Conservation (phyloP, 2,113 vertebrate species). For the Grantiella picta region DNA sequence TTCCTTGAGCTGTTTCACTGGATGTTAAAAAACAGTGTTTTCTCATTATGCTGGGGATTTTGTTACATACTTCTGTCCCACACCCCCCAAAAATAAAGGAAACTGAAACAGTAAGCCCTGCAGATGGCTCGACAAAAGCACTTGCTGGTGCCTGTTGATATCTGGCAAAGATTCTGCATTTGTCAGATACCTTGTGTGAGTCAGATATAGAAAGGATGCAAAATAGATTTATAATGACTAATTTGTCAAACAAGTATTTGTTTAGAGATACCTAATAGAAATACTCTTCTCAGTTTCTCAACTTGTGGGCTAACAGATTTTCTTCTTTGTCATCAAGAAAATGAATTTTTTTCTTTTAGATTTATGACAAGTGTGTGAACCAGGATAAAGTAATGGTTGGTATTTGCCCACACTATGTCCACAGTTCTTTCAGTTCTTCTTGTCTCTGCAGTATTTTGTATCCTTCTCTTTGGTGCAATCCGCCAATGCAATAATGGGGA, state of each 20-base stretch:
- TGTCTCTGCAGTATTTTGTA: neutral
- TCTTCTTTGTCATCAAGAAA: neutral
- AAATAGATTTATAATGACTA: neutral
- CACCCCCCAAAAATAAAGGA: constrained; percentile 5
- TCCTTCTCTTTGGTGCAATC: neutral
- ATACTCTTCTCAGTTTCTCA: neutral
- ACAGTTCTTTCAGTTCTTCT: neutral
- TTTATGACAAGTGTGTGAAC: neutral
- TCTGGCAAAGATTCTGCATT: neutral
- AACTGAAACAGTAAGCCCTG: constrained; percentile 1
- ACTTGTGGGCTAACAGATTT: neutral
- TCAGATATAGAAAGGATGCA: neutral
- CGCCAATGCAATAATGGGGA: neutral
- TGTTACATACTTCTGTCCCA: neutral
- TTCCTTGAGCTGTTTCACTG: neutral
- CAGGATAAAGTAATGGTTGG: neutral
- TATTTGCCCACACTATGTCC: neutral
- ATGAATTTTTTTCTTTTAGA: neutral
- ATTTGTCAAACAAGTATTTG: neutral
- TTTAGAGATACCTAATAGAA: neutral
- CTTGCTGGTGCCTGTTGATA: neutral
- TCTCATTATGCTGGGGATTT: neutral
- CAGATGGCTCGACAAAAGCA: neutral
- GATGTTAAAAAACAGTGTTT: neutral
- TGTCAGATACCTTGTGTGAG: neutral